Conservation (phyloP, 2,113 vertebrate species). For the Penelope pileata region DNA sequence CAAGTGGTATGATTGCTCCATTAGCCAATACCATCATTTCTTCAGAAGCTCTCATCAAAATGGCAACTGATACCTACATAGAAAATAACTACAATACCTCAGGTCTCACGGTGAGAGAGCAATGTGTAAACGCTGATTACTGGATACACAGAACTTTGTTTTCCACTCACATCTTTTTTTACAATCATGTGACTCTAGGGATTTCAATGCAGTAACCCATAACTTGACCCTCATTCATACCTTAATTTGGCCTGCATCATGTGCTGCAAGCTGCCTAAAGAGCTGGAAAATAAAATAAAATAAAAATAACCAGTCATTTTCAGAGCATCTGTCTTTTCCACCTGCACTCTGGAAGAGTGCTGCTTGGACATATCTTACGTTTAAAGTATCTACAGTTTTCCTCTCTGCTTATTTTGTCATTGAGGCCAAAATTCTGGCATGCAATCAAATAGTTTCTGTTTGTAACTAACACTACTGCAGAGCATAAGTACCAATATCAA, state of each 20-base stretch:
- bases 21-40: conserved; percentile 18
- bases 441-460: background rate
- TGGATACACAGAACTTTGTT: background rate
- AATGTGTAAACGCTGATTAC: background rate
- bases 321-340: background rate
- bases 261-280: background rate
- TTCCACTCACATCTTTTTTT: background rate
- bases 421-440: background rate
- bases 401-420: background rate
- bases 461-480: background rate
- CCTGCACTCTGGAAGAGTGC: background rate
- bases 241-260: background rate
- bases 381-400: background rate
- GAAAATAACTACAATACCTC: conserved; percentile 12
- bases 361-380: background rate
- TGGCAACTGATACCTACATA: background rate
- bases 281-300: background rate
- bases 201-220: background rate
- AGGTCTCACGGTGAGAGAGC: background rate
- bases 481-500: background rate
- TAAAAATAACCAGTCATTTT: background rate
- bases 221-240: background rate
- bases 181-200: background rate
- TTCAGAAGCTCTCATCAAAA: conserved; percentile 14
- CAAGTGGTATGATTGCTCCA: background rate